phyloP scores from a whole-genome alignment of 2,888 invertebrate species.

The Esperia sulphurella region DNA sequence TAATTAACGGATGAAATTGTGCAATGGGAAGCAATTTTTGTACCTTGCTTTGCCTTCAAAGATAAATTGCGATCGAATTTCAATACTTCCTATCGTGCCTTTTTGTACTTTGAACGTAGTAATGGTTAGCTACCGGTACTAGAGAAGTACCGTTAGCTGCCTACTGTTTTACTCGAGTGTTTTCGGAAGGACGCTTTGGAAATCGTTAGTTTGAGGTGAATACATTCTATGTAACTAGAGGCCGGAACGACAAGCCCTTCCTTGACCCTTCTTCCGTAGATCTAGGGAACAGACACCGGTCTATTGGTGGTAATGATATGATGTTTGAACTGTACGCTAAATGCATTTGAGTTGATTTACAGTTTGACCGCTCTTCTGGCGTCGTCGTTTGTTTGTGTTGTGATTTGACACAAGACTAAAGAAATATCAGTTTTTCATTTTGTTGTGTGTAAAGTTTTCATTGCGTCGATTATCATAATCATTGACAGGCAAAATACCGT shows the following conservation, averaged over 20 bases:
- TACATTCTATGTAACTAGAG: slow-evolving; percentile 29
- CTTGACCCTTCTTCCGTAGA: neutral
- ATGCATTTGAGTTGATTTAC: too few species aligned
- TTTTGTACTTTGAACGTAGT: slow-evolving; percentile 5
- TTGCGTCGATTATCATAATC: too few species aligned
- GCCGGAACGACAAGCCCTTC: slow-evolving; percentile 6
- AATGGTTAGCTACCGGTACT: slow-evolving; percentile 28
- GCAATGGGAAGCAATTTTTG: slow-evolving; percentile 13
- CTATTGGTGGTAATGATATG: too few species aligned
- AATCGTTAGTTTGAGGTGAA: slow-evolving; percentile 38
- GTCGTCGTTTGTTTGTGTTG: too few species aligned
- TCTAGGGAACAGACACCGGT: too few species aligned
- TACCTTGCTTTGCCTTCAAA: slow-evolving; percentile 18
- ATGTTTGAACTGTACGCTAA: too few species aligned
- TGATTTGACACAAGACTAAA: too few species aligned
- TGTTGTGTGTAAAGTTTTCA: neutral
- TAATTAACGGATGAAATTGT: slow-evolving; percentile 15
- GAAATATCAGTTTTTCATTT: neutral
- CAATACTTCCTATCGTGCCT: slow-evolving; percentile 23
- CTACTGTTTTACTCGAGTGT: slow-evolving; percentile 16
- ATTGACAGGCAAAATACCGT: too few species aligned
- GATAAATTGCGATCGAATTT: slow-evolving; percentile 21
- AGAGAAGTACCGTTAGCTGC: slow-evolving; percentile 23
- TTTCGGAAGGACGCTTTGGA: slow-evolving; percentile 60
- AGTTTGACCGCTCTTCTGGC: too few species aligned